These are phyloP conservation scores for Silurus aristotelis DNA, from an alignment of 2,797 vertebrate genomes.

Conservation along the genomic window DNA sequence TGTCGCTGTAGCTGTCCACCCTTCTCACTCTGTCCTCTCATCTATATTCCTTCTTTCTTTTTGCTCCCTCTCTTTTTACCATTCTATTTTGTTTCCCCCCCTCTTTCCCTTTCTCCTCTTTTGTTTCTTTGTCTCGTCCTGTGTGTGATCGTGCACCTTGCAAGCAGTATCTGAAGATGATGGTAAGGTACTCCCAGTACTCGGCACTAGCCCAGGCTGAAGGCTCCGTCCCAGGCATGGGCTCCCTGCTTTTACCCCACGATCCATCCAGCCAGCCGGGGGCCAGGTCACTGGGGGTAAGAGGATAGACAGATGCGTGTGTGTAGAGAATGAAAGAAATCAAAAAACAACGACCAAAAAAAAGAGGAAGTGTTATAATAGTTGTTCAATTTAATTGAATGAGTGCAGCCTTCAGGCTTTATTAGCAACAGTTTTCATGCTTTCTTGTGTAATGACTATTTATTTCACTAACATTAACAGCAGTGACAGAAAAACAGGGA, in stretches of 20 bases:
- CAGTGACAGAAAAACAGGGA: slow-evolving; percentile 56
- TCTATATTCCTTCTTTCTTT: slow-evolving; percentile 54
- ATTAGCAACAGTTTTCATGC: slow-evolving; percentile 76
- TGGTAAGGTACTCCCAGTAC: slow-evolving; percentile 79
- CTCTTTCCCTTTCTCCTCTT: slow-evolving; percentile 58
- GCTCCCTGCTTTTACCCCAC: slow-evolving; percentile 78
- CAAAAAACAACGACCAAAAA: slow-evolving; percentile 7
- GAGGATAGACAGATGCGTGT: slow-evolving; percentile 70
- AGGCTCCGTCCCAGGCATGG: slow-evolving; percentile 77
- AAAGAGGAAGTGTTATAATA: slow-evolving; percentile 60
- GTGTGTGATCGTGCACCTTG: slow-evolving; percentile 73
- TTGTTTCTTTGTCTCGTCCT: slow-evolving; percentile 64
- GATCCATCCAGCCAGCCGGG: slow-evolving; percentile 75
- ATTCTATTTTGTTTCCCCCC: slow-evolving; percentile 49
- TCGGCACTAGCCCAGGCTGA: slow-evolving; percentile 79
- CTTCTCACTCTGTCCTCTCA: slow-evolving; percentile 50
- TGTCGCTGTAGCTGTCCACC: slow-evolving; percentile 65
- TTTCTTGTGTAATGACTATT: slow-evolving; percentile 74
- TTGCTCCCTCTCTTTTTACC: slow-evolving; percentile 48
- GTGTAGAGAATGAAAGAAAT: slow-evolving; percentile 37
- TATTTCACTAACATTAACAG: slow-evolving; percentile 73
- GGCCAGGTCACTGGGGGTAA: slow-evolving; percentile 79
- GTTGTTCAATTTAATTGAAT: slow-evolving; percentile 68
- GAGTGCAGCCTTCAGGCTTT: slow-evolving; percentile 68
- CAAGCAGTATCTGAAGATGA: slow-evolving; percentile 81